Base-by-base conservation (phyloP, 2,113 vertebrate species). In the Myxocyprinus asiaticus region DNA sequence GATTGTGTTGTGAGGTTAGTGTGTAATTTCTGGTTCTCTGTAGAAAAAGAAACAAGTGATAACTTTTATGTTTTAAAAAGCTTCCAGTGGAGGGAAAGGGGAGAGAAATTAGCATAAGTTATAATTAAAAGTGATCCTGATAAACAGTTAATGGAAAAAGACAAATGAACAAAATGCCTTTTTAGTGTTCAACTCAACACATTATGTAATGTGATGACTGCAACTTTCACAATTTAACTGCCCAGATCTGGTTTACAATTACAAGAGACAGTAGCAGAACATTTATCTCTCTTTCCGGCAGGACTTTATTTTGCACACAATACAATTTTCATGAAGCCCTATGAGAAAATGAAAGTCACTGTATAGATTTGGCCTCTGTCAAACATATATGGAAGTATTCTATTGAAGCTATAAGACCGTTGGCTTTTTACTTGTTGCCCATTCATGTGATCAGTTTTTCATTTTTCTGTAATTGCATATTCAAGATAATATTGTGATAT, bases 121-220 rank as follows among this genome's bases (percentile, higher is more conserved):
- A 7, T 45, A 58, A 72, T 72, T 72, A 72, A 59, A 72, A 59
- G 53, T 59, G 53, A 72, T 72, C 8, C 69, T 45, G 53, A 72
- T 56, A 6, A 42, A 1, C 7, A 50, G 51, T 53, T 9, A 55
- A 72, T 59, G 42, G 42, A 58, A 72, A 70, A 45, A n/a, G n/a
- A 45, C 69, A 72, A 15, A 4, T 8, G 67, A 58, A 45, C 33
- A 58, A 58, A 33, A 33, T 33, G 22, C 22, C 1, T 33, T n/a
- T 59, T n/a, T 47, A 17, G 14, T 45, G 9, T 45, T 43, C 53
- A 47, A 56, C 8, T 4, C 55, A 12, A 10, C 15, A 9, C 15
- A n/a, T 56, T 44, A 9, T 43, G 68, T 71, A 44, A 15, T 17
- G 9, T 72, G 55, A 33, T 33, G 22, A 33, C 22, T 33, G 22